phyloP scores from a whole-genome alignment of 2,113 vertebrate species.

The Charina bottae region DNA sequence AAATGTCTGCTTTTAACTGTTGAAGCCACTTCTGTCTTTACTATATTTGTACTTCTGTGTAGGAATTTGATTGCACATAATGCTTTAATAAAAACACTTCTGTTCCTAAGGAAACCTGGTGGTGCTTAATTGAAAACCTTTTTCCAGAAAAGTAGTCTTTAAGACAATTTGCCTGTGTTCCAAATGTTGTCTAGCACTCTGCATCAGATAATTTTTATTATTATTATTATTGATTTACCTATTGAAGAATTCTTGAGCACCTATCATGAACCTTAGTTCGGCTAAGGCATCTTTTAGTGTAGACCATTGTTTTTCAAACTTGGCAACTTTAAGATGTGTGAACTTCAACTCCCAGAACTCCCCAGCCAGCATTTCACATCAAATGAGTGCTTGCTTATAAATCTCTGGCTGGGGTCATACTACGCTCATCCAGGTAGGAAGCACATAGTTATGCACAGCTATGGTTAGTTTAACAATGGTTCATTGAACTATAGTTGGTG shows the following conservation, averaged over 20 bases:
- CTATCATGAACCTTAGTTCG: neutral
- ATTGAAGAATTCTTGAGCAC: neutral
- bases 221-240: neutral
- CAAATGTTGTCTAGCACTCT: neutral
- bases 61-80: conserved; percentile 69
- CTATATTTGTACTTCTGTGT: conserved; percentile 66
- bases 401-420: too few relatives aligned
- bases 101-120: conserved; percentile 76
- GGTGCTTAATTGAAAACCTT: conserved; percentile 49
- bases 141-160: neutral
- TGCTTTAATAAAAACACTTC: conserved; percentile 78
- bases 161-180: neutral
- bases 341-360: neutral
- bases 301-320: neutral
- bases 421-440: too few relatives aligned
- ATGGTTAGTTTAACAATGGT: too few relatives aligned
- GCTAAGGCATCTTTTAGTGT: neutral
- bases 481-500: too few relatives aligned
- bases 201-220: neutral
- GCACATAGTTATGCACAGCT: too few relatives aligned
- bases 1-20: conserved; percentile 65
- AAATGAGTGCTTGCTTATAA: too few relatives aligned
- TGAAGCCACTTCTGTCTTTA: conserved; percentile 67
- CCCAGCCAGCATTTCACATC: neutral
- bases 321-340: neutral